Evolutionary conservation across 2,113 vertebrate species (phyloP).

Genomic region (Pygathrix nemaeus): DNA sequence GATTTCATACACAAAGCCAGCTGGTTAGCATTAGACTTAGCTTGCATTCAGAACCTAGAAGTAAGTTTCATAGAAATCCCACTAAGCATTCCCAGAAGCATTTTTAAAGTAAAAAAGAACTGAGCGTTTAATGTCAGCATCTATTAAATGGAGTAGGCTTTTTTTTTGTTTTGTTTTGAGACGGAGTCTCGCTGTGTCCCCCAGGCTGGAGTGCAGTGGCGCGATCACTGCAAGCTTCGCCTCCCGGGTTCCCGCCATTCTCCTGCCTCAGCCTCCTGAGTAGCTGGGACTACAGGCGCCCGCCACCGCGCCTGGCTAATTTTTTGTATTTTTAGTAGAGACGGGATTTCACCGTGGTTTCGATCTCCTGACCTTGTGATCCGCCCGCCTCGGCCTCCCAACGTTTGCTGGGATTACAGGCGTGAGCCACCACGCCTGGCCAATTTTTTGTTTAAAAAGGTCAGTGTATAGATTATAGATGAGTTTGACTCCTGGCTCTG

Average conservation of each 20-base stretch:
- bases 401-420: no score
- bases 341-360: no score
- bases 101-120: slow-evolving; percentile 27
- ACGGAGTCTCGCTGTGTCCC: accelerated
- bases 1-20: not conserved
- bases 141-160: not conserved
- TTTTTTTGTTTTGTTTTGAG: not conserved
- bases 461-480: not conserved
- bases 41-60: not conserved
- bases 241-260: no score
- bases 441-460: not conserved
- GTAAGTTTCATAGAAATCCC: not conserved
- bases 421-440: no score
- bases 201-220: no score
- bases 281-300: no score
- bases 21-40: not conserved
- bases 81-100: not conserved
- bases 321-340: no score
- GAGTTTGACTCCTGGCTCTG: not conserved
- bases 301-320: no score
- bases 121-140: not conserved
- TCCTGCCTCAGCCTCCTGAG: no score
- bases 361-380: no score
- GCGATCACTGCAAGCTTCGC: no score
- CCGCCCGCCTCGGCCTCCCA: no score